Conservation (phyloP, 2,797 vertebrate species). For the Sebastes hubbsi region DNA sequence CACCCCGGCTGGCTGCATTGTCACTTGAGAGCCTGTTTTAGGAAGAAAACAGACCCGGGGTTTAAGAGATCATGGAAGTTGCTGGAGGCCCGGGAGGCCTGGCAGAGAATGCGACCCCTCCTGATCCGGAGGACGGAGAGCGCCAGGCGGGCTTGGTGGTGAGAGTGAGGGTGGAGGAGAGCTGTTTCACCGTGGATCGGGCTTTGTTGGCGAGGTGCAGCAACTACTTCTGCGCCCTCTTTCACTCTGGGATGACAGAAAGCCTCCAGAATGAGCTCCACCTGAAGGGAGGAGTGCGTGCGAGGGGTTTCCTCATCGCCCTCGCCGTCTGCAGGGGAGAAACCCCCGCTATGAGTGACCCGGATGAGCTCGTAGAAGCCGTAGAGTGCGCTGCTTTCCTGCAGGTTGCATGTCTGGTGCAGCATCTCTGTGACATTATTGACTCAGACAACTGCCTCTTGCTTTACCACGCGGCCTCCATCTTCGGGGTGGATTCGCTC, state of each 20-base stretch:
- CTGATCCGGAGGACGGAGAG: slow-evolving; percentile 32
- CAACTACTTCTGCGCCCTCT: slow-evolving; percentile 93
- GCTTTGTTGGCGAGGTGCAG: slow-evolving; percentile 83
- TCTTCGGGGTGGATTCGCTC: slow-evolving; percentile 87
- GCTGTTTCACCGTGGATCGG: slow-evolving; percentile 86
- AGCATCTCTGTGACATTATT: slow-evolving; percentile 86
- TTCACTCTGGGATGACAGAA: slow-evolving; percentile 93
- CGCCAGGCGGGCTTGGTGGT: slow-evolving; percentile 57
- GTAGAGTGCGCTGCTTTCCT: slow-evolving; percentile 94
- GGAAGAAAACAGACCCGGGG: slow-evolving; percentile 15
- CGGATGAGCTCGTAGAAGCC: slow-evolving; percentile 88
- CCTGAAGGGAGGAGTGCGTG: slow-evolving; percentile 84
- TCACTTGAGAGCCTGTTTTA: slow-evolving; percentile 40
- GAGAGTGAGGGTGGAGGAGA: slow-evolving; percentile 86
- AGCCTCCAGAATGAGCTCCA: slow-evolving; percentile 85
- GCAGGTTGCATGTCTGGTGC: slow-evolving; percentile 85
- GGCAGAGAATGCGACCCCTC: slow-evolving; percentile 29
- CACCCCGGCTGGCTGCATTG: slow-evolving; percentile 23
- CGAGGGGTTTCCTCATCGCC: slow-evolving; percentile 86
- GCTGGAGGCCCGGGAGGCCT: slow-evolving; percentile 37
- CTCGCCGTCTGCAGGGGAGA: slow-evolving; percentile 88
- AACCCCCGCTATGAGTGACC: slow-evolving; percentile 77
- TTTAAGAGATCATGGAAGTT: slow-evolving; percentile 59
- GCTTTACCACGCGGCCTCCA: slow-evolving; percentile 87
- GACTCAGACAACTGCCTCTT: slow-evolving; percentile 92